Base-by-base conservation (phyloP, 2,113 vertebrate species). In the Archilochus colubris region DNA sequence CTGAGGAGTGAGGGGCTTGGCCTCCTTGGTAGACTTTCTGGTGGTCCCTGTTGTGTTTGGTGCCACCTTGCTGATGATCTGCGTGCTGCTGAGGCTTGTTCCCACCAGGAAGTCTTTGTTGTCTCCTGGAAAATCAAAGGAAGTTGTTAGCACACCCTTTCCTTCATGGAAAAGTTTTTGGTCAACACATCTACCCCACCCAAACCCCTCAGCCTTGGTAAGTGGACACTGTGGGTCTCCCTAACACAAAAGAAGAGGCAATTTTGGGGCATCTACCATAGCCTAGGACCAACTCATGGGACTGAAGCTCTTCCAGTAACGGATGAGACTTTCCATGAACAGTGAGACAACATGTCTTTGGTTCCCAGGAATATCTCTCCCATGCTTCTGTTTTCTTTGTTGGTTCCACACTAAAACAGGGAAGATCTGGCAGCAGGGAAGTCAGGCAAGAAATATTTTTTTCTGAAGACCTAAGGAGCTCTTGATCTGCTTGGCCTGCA, bases 1-100 rank as follows among this genome's bases (percentile, higher is more conserved):
- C 98, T 10, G 98, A 98, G 89, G 98, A 89, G 72, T 98, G 98
- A 43, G 98, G 97, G 28, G 95, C 97, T 11, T 98, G 98, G 91
- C 98, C 96, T 51, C 98, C 98, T 95, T 98, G 99, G 95, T 98
- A 98, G 92, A 98, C 98, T 72, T 99, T 98, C 94, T 98, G 98
- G 95, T 98, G 98, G 92, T 98, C 98, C 86, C 98, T 97, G 95
- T 97, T 98, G 48, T 99, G 98, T 92, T 99, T 98, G 91, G 97
- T 95, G 24, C 97, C 97, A 70, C 98, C 96, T 53, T 95, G 98
- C 72, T 97, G 97, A 88, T 97, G 96, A 64, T 97, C 98, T 4
- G 94, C 1, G 25, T 98, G 98, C 55, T 97, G 97, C 25, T 98
- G 98, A 46, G 97, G 96, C 90, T 99, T 99, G 74, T 97, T 98